Evolutionary conservation across 2,797 vertebrate species (phyloP), one percentile per base, ranked within the genome.

Genomic region (Siniperca obscura): DNA sequence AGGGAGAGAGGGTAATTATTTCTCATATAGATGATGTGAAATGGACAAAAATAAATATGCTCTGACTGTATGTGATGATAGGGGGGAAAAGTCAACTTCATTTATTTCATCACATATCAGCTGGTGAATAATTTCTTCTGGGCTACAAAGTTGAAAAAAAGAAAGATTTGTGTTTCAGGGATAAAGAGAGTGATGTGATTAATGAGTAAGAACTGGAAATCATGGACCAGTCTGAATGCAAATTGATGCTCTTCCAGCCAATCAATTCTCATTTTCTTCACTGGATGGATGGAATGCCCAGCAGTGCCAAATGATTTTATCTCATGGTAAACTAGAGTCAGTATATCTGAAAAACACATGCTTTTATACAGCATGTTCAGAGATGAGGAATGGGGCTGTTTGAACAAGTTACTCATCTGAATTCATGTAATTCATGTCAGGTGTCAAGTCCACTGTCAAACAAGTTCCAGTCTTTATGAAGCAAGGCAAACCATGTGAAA

Each of bases 191-290:
- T 72, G 60, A 78, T 50, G 66, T 86, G 87, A 92, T 90, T 72
- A 82, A 92, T 89, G 80, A 78, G 57, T 59, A 67, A 78, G 69
- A 81, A 75, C 55, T 86, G 42, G 16, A 82, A 86, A 74, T 76
- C 75, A 67, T 50, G 61, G 70, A 77, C 22, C 34, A 55, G 59
- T 61, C 76, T 61, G 67, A 85, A 89, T 89, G 74, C 70, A 92
- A 91, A 90, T 90, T 53, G 70, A 72, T 62, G 38, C 56, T 86
- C 70, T 46, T 81, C 53, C 36, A 65, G 61, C 64, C 61, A 87
- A 89, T 92, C 85, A 87, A 90, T 89, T 83, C 40, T 87, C 66
- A 92, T 86, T 91, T 87, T 86, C 81, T 65, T 79, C 62, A 38
- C 55, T 60, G 62, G 74, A 84, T 78, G 66, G 67, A 85, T 77